Percentiles rank a stretch among this genome's conserved stretches.
Conservation (phyloP, 2,113 vertebrate species). For the Lepisosteus osseus region DNA sequence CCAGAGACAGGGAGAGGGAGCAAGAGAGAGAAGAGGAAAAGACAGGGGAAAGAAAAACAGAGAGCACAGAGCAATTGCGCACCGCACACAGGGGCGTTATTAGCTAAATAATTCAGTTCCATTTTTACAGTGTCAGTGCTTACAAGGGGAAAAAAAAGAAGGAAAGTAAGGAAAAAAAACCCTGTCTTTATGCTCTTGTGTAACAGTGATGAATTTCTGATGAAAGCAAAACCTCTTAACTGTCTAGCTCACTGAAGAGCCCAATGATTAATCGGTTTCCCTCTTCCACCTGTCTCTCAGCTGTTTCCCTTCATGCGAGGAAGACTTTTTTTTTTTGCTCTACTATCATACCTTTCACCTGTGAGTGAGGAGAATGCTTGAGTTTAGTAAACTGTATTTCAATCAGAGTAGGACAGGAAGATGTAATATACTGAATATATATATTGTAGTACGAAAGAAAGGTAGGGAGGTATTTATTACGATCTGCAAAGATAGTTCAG, state of each 20-base stretch:
- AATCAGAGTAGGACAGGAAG: too few species aligned
- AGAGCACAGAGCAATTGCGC: conserved; percentile 56
- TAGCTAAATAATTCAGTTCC: conserved; percentile 56
- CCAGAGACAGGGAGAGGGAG: conserved; percentile 42
- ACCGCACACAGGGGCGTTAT: conserved; percentile 61
- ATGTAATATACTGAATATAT: too few species aligned
- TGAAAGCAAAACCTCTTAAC: conserved; percentile 46
- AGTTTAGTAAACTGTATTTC: too few species aligned
- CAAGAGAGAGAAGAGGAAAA: conserved; percentile 45
- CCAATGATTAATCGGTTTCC: too few species aligned
- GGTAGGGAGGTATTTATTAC: too few species aligned
- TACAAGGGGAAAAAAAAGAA: conserved; percentile 5
- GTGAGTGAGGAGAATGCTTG: too few species aligned
- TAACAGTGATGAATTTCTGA: conserved; percentile 38
- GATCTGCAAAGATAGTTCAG: too few species aligned
- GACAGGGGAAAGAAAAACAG: conserved; percentile 54
- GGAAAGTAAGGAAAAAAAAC: not conserved
- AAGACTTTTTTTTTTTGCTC: too few species aligned
- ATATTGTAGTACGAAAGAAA: too few species aligned
- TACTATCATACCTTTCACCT: too few species aligned
- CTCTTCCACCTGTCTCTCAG: not conserved
- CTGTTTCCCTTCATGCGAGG: too few species aligned
- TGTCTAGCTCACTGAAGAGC: conserved; percentile 17
- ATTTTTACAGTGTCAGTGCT: conserved; percentile 30
- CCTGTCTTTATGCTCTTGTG: not conserved